A percentile compares a stretch with the other conserved stretches of the same genome.
Evolutionary conservation across 2,888 invertebrate species (phyloP).

Genomic region (Eupithecia abbreviata): DNA sequence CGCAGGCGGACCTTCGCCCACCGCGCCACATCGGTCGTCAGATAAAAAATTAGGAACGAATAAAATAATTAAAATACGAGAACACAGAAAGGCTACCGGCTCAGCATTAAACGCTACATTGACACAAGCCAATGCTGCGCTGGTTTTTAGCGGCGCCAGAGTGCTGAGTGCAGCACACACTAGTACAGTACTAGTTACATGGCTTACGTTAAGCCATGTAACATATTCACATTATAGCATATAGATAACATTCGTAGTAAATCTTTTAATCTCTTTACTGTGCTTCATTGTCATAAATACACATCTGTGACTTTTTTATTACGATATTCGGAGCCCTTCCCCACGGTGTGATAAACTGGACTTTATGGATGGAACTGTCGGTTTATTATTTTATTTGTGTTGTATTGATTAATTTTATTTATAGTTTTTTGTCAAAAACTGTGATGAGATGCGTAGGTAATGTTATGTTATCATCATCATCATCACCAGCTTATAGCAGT

Average conservation of each 20-base stretch:
- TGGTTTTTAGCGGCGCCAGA: too few relatives aligned
- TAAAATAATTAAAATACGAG: too few relatives aligned
- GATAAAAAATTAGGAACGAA: too few relatives aligned
- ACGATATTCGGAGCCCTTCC: conserved; percentile 82
- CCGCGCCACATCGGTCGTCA: too few relatives aligned
- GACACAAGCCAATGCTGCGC: too few relatives aligned
- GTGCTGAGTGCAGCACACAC: too few relatives aligned
- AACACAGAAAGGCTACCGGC: too few relatives aligned
- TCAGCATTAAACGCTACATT: too few relatives aligned
- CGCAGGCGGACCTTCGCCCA: too few relatives aligned
- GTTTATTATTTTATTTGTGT: conserved; percentile 79
- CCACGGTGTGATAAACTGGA: conserved; percentile 81
- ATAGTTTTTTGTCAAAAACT: conserved; percentile 2
- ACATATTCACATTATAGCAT: background rate
- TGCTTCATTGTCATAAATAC: conserved; percentile 82
- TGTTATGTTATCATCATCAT: too few relatives aligned
- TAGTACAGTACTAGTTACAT: background rate
- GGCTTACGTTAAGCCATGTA: background rate
- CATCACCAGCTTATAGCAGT: too few relatives aligned
- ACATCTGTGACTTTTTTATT: conserved; percentile 84
- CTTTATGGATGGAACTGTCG: conserved; percentile 76
- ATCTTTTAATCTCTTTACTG: conserved; percentile 84
- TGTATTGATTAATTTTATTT: conserved; percentile 73
- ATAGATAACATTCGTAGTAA: conserved; percentile 65
- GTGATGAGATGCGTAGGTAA: too few relatives aligned